Evolutionary conservation across 2,797 vertebrate species (phyloP), one percentile per base, ranked within the genome.

Genomic region (Molossus molossus): DNA sequence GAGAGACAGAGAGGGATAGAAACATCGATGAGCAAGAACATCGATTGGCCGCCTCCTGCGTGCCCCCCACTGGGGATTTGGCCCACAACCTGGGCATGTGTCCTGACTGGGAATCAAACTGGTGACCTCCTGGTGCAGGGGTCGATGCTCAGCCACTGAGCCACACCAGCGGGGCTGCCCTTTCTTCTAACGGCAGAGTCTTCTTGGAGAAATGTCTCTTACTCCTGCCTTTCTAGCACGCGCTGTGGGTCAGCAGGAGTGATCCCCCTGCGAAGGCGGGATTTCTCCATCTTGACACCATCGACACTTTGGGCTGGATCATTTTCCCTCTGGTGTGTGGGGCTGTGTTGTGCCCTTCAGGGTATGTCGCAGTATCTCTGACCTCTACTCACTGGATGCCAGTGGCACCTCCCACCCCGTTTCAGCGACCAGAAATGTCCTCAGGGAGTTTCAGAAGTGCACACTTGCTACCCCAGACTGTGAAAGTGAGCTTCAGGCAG

Each of bases 391-490:
- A 13, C 3, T 23, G 21, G 3, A 21, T 11, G 15, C 8, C n/a
- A 33, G 4, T 10, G 13, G 18, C 21, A 87, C 1, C 20, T 72
- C 57, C 1, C 12, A 5, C 3, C 9, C 1, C 12, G 0, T 23
- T 86, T 1, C 45, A 65, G 5, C 33, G 79, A 37, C 45, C 18
- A 9, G 69, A 70, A 73, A 40, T 60, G 6, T 62, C 27, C 20
- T 3, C 6, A 48, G 18, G 27, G 6, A 76, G 25, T 58, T 37
- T 1, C 12, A 48, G 70, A 92, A 72, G 1, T 79, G 3, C 10
- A 37, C 5, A 84, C 9, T 10, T 10, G 40, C 23, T 3, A 9
- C 3, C 4, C 5, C 6, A 73, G 14, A 4, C 4, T 75, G 79
- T 45, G 21, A 80, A 40, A 87, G 27, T 0, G 15, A 58, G 2